Evolutionary conservation across 2,888 invertebrate genomes (phyloP), one percentile per base, ranked within the genome.

Genomic region (Dicranocentrus wangi): DNA sequence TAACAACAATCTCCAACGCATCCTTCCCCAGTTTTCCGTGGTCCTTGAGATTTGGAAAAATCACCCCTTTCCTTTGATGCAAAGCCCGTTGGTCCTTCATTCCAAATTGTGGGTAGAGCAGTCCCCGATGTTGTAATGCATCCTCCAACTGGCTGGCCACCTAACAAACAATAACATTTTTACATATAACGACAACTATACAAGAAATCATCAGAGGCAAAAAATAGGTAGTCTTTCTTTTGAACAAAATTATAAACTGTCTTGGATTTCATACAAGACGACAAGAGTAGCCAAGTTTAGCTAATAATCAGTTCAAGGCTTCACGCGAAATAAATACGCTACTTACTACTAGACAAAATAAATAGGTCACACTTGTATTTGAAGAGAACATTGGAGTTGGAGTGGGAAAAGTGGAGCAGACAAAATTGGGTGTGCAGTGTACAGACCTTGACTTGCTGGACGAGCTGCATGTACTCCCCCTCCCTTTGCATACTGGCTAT

Each of bases 1-100:
- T 82, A n/a, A 85, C 83, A 7, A 87, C 87, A 27, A 87, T 87
- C 82, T 87, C 87, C 53, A 87, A 53, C 2, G 87, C 86, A 77
- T 87, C 86, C 73, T 87, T 86, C 7, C 86, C 85, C 55, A 87
- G 32, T 58, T 85, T 86, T 17, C 87, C 87, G 76, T 87, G 86
- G 63, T 87, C 87, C 61, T 87, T 87, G 1, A 85, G 51, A 58
- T 87, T 87, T n/a, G 87, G 87, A 65, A 86, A 87, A 43, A 87
- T 87, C 1, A 87, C 86, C 15, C 87, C 87, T 71, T 87, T 87
- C 15, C 86, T 71, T 58, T 86, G 86, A 65, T 85, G 85, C 7
- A 87, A 60, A 1, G 87, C 82, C 39, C 83, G 72, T 27, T 85
- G 66, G 43, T 87, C 87, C 61, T 83, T 79, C 83, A 85, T 85